Evolutionary conservation across 2,797 vertebrate genomes (phyloP).

Genomic region (Sternotherus odoratus): DNA sequence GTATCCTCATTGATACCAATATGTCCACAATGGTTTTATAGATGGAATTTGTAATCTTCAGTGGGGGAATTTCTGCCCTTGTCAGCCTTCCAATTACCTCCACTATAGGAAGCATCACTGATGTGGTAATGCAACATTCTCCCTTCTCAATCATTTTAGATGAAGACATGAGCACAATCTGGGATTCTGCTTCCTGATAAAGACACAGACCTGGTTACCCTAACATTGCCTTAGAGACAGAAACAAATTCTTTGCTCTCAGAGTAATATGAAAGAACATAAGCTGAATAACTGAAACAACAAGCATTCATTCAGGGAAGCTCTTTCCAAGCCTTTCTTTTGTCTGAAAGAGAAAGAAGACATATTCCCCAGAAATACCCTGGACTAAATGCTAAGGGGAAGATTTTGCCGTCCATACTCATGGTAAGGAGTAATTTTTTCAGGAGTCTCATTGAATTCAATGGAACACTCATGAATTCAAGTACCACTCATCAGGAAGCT

Average conservation of each 20-base stretch:
- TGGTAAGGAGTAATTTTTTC: neutral
- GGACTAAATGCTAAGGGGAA: neutral
- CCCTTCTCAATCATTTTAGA: neutral
- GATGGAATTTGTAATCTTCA: neutral
- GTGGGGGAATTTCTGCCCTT: neutral
- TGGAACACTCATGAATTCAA: no score
- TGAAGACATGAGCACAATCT: neutral
- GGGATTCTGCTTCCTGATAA: fast-evolving
- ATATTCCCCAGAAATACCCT: neutral
- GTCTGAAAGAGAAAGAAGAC: neutral
- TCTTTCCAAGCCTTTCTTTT: neutral
- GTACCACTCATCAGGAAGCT: no score
- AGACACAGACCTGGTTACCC: neutral
- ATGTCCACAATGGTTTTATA: neutral
- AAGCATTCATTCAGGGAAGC: neutral
- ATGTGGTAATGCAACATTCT: fast-evolving
- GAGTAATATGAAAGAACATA: neutral
- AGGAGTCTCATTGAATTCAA: neutral
- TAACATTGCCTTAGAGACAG: neutral
- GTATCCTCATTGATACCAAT: fast-evolving
- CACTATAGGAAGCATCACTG: neutral
- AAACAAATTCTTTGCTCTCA: neutral
- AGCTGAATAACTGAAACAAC: neutral
- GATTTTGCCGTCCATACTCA: neutral
- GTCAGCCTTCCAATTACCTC: neutral